Percentiles rank a stretch among this genome's conserved stretches.
Evolutionary conservation across 2,797 vertebrate genomes (phyloP).

Genomic region (Ambastaia sidthimunki): DNA sequence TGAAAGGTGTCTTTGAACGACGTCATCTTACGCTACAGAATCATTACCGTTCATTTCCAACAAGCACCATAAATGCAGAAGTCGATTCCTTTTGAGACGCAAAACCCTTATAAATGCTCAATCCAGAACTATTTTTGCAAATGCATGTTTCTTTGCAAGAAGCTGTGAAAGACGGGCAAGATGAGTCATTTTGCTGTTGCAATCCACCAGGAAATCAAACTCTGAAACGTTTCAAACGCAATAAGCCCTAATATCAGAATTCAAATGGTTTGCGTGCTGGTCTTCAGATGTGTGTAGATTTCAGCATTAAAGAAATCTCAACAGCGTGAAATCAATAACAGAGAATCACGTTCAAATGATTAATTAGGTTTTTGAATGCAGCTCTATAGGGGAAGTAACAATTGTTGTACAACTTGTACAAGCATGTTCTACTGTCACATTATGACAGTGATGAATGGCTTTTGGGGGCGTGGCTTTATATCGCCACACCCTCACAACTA

Average conservation of each 20-base stretch:
- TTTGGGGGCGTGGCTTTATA: not conserved
- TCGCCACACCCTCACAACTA: not conserved
- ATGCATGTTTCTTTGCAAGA: not conserved
- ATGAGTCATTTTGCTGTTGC: not conserved
- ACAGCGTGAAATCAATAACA: constrained; percentile 38
- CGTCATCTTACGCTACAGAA: not conserved
- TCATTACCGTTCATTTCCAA: constrained; percentile 32
- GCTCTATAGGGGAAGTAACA: constrained; percentile 23
- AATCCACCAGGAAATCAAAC: constrained; percentile 16
- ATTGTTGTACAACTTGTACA: constrained; percentile 23
- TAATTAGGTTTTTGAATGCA: constrained; percentile 30
- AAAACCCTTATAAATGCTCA: not conserved
- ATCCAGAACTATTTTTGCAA: not conserved
- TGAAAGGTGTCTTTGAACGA: not conserved
- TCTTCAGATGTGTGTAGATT: not conserved
- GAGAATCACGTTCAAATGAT: constrained; percentile 33
- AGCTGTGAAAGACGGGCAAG: not conserved
- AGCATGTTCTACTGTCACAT: constrained; percentile 23
- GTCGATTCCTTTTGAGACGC: not conserved
- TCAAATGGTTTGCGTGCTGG: not conserved
- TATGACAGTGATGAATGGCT: constrained; percentile 22
- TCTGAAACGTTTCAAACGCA: constrained; percentile 6
- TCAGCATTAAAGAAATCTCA: constrained; percentile 18
- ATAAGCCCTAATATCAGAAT: constrained; percentile 2
- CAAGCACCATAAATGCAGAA: not conserved